Evolutionary conservation across 2,797 vertebrate species (phyloP), one percentile per base, ranked within the genome.

Genomic region (Yasuhikotakia modesta): DNA sequence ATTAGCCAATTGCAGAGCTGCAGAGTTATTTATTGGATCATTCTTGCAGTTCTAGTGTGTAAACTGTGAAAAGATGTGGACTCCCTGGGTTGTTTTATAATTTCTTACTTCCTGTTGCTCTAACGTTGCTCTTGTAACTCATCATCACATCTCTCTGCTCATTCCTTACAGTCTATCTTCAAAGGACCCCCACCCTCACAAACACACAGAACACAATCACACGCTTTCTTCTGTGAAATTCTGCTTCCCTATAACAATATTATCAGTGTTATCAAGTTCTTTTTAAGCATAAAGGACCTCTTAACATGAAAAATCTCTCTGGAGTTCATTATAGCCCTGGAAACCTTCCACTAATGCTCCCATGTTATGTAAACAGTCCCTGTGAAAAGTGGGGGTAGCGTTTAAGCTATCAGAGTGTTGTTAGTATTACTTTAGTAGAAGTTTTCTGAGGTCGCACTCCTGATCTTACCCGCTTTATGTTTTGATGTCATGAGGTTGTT

Each of bases 361-460:
- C 10, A 55, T 81, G 73, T 82, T 86, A 81, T 79, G 64, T 84
- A 85, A 83, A 85, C 85, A 81, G 39, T 70, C 74, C 73, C 32
- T 76, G 78, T 52, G 64, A 80, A 73, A 61, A 73, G 67, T 73
- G 58, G 67, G 68, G 60, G 58, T 76, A 74, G 45, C 13, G n/a
- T 66, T 80, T 60, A 60, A 45, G 24, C 52, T 61, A 27, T 81
- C 22, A 39, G 66, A 73, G 70, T 52, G 67, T 66, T 78, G 58
- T 30, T 57, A 0, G 6, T 22, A 48, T 39, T 4, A 64, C 60
- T 70, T 64, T 58, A 16, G 72, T 14, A 50, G 57, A 67, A 74
- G 60, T 71, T 80, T 73, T 71, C 60, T 81, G n/a, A 83, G 85
- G 85, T 85, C 81, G 81, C 30, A 39, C 70, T 50, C 13, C n/a